phyloP scores from a whole-genome alignment of 2,888 invertebrate genomes.

The Ellobium chinense region DNA sequence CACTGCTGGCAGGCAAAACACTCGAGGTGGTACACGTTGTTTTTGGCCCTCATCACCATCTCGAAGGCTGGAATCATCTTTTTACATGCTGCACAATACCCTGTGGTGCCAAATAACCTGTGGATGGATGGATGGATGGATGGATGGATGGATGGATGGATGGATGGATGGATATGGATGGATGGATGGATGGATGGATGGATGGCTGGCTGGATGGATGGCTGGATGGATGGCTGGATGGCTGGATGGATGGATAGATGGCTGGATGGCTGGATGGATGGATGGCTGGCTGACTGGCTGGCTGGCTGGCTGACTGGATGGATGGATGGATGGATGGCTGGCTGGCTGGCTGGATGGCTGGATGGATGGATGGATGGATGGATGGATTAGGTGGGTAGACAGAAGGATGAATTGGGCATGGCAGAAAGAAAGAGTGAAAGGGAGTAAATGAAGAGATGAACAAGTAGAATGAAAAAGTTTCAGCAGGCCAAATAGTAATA shows the following conservation, averaged over 20 bases:
- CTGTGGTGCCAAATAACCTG: constrained; percentile 94
- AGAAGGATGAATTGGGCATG: background rate
- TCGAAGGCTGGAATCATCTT: constrained; percentile 96
- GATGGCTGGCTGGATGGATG: background rate
- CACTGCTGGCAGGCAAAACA: constrained; percentile 97
- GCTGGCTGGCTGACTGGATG: background rate
- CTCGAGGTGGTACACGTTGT: constrained; percentile 95
- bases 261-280: background rate
- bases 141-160: background rate
- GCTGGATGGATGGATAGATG: background rate
- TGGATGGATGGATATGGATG: background rate
- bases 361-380: background rate
- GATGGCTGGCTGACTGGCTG: background rate
- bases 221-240: background rate
- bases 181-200: background rate
- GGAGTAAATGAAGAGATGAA: background rate
- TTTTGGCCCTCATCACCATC: constrained; percentile 96
- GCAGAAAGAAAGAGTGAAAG: background rate
- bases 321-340: background rate
- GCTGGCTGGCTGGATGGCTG: background rate
- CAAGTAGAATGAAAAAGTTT: too few relatives aligned
- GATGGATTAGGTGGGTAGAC: background rate
- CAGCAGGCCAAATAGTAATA: too few relatives aligned
- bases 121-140: background rate
- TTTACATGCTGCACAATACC: constrained; percentile 94